A percentile compares a stretch with the other conserved stretches of the same genome.
Conservation (phyloP, 2,113 vertebrate genomes). For the Sphyrna mokarran region DNA sequence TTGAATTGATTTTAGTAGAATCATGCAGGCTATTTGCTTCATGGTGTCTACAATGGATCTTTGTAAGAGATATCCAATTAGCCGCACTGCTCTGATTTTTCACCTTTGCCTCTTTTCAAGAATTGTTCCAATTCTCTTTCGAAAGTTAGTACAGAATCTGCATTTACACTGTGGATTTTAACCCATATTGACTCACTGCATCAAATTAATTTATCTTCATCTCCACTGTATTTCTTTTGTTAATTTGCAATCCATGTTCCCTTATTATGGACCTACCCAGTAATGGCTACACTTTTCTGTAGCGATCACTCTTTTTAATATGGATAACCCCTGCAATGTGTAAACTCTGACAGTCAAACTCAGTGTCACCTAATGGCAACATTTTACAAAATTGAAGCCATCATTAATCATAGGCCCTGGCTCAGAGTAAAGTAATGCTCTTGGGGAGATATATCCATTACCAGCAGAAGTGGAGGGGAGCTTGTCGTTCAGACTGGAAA, state of each 20-base stretch:
- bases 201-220: no score
- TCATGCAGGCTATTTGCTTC: background rate
- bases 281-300: no score
- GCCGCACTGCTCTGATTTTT: no score
- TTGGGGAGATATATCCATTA: no score
- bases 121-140: background rate
- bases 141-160: background rate
- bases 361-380: background rate
- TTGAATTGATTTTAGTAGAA: background rate
- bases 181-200: background rate
- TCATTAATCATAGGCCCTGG: background rate
- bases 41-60: background rate
- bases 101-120: background rate
- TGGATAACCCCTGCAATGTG: background rate
- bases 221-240: no score
- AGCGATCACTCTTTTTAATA: background rate
- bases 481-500: no score
- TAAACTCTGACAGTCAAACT: background rate
- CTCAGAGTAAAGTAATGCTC: no score
- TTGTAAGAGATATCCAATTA: background rate
- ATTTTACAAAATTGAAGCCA: background rate
- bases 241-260: no score
- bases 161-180: background rate
- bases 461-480: no score
- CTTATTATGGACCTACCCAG: no score